phyloP scores from a whole-genome alignment of 2,113 vertebrate genomes.

The Leucosticte australis region DNA sequence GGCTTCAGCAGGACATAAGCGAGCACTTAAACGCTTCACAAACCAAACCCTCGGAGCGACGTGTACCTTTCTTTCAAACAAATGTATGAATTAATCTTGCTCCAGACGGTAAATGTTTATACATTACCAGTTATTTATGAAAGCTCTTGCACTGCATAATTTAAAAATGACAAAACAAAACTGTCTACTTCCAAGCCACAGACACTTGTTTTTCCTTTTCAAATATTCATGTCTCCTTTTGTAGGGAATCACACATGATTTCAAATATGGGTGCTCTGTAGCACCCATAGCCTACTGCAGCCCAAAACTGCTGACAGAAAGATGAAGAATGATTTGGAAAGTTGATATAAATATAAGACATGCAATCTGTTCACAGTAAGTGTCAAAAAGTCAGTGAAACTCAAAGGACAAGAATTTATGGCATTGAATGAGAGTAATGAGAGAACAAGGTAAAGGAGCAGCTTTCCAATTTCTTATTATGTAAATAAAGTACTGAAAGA shows the following conservation, averaged over 20 bases:
- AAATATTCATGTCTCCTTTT: not conserved
- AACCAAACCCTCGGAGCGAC: not conserved
- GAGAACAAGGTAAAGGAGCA: not conserved
- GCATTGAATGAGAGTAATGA: not conserved
- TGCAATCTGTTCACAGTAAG: not conserved
- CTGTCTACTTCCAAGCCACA: not conserved
- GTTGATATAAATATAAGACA: not conserved
- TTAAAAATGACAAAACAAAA: conserved; percentile 18
- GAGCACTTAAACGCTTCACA: not conserved
- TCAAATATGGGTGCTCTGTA: not conserved
- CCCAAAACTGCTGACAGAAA: not conserved
- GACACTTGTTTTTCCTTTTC: not conserved
- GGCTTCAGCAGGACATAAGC: not conserved
- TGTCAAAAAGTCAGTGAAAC: not conserved
- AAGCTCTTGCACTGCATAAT: conserved; percentile 29
- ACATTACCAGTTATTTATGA: conserved; percentile 35
- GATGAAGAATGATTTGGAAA: not conserved
- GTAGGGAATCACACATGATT: not conserved
- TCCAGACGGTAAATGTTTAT: conserved; percentile 40
- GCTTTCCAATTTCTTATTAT: not conserved
- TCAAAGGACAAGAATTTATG: not conserved
- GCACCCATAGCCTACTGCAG: not conserved
- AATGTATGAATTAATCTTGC: conserved; percentile 16
- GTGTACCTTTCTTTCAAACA: not conserved
- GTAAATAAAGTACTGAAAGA: not conserved